Conservation (phyloP, 2,797 vertebrate genomes). For the Lepilemur septentrionalis region DNA sequence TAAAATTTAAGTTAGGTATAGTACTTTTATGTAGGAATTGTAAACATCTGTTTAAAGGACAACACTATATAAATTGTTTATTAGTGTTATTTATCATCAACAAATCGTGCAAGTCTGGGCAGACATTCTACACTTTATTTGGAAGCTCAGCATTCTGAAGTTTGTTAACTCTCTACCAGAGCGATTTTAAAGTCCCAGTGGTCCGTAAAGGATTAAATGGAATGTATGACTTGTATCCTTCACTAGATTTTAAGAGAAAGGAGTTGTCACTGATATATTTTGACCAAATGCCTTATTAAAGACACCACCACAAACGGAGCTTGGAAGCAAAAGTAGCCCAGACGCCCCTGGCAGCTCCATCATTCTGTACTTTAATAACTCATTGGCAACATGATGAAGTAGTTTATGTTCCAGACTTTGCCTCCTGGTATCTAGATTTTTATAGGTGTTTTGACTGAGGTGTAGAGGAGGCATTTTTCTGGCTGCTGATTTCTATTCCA, state of each 20-base stretch:
- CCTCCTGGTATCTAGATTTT: constrained; percentile 75
- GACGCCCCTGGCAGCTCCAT: constrained; percentile 62
- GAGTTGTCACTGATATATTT: constrained; percentile 66
- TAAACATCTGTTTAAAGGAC: not conserved
- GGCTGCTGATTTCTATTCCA: constrained; percentile 69
- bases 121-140: not conserved
- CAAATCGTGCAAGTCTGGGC: not conserved
- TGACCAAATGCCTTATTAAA: constrained; percentile 70
- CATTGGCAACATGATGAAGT: constrained; percentile 68
- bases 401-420: constrained; percentile 59
- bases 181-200: constrained; percentile 53
- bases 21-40: not conserved
- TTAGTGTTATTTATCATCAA: constrained; percentile 4
- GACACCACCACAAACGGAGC: constrained; percentile 53
- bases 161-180: constrained; percentile 21
- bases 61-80: not conserved
- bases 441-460: constrained; percentile 82
- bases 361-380: constrained; percentile 73
- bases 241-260: constrained; percentile 64
- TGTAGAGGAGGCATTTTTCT: constrained; percentile 72
- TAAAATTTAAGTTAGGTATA: constrained; percentile 29
- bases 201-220: constrained; percentile 14
- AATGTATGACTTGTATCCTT: constrained; percentile 55
- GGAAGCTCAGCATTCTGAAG: constrained; percentile 10
- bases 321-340: constrained; percentile 44